phyloP scores from a whole-genome alignment of 30 jellyfish, hydroid and myxozoan genomes.

The Turritopsis dohrnii region DNA sequence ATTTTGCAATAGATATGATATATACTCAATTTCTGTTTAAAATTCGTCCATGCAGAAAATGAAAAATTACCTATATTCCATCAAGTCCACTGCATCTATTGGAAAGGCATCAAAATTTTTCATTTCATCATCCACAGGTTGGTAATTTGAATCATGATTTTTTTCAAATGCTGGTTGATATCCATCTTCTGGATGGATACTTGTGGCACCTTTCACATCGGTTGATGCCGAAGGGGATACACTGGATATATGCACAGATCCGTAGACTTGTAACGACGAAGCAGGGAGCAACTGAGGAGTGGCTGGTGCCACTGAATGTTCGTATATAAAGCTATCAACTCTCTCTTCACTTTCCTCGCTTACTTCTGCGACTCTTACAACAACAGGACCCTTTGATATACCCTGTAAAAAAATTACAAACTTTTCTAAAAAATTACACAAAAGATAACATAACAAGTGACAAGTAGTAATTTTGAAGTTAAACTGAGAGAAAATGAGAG shows the following conservation, averaged over 20 bases:
- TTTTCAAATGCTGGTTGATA: background rate
- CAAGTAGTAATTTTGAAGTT: too few relatives aligned
- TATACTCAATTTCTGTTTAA: too few relatives aligned
- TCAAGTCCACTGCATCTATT: background rate
- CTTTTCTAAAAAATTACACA: too few relatives aligned
- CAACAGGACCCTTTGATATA: too few relatives aligned
- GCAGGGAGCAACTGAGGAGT: slow-evolving; percentile 59
- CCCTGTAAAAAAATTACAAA: too few relatives aligned
- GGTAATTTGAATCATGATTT: background rate
- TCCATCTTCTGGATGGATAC: background rate
- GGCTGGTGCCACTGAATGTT: slow-evolving; percentile 97
- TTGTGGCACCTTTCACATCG: background rate
- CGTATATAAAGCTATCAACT: background rate
- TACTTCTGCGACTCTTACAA: background rate
- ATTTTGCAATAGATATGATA: too few relatives aligned
- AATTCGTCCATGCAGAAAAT: too few relatives aligned
- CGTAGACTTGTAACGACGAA: background rate
- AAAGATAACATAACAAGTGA: too few relatives aligned
- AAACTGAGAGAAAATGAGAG: too few relatives aligned
- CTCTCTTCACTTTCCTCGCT: background rate
- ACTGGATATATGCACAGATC: background rate
- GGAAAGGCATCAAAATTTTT: background rate
- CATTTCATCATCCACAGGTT: background rate
- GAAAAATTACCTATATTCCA: background rate
- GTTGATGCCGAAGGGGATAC: background rate